These are phyloP conservation scores for Gymnorhina tibicen DNA, from an alignment of 2,113 vertebrate genomes.

Conservation along the genomic window DNA sequence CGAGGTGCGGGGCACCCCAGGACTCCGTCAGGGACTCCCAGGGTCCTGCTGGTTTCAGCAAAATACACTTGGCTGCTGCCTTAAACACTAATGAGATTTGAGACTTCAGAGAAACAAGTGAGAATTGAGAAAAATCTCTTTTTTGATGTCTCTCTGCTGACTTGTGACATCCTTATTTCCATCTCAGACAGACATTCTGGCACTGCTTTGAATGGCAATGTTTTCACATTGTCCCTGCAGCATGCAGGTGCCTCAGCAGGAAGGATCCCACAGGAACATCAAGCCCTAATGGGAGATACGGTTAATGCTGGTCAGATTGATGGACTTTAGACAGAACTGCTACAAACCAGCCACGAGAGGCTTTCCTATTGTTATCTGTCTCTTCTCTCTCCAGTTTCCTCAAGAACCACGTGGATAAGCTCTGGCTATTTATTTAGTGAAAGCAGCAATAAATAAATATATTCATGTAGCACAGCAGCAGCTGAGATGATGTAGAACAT, in stretches of 20 bases:
- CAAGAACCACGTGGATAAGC: not conserved
- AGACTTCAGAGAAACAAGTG: fast-evolving
- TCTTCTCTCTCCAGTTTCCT: not conserved
- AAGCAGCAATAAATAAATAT: not conserved
- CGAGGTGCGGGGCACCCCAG: fast-evolving
- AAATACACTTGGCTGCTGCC: not conserved
- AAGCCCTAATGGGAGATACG: fast-evolving
- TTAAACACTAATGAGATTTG: not conserved
- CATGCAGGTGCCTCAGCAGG: fast-evolving
- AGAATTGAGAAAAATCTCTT: not conserved
- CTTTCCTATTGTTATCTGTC: not conserved
- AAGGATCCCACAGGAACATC: fast-evolving
- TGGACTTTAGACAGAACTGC: not conserved
- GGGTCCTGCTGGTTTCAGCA: not conserved
- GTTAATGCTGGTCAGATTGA: not conserved
- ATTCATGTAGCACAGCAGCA: not conserved
- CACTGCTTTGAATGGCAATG: not conserved
- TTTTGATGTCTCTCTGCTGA: not conserved
- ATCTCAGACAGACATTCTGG: fast-evolving
- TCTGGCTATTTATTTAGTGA: not conserved
- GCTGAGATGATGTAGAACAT: not conserved
- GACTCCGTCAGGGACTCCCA: no score
- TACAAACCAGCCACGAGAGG: not conserved
- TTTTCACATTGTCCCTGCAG: not conserved
- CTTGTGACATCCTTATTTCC: not conserved